These are phyloP conservation scores for Cirrhinus mrigala DNA, from an alignment of 2,797 vertebrate genomes.

Conservation along the genomic window DNA sequence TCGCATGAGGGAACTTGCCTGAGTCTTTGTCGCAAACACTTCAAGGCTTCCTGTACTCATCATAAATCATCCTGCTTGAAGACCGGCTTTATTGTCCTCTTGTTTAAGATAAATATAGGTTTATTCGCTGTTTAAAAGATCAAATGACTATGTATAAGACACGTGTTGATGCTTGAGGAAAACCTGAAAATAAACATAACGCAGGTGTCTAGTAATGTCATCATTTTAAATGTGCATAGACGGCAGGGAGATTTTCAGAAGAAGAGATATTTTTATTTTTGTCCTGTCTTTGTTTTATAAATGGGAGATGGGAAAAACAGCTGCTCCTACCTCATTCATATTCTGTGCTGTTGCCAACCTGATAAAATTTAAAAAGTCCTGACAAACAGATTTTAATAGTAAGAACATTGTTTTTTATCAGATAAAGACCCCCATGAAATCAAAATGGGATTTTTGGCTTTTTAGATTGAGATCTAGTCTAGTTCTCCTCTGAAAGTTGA, in stretches of 20 bases:
- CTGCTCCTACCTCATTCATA: background rate
- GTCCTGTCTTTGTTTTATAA: conserved; percentile 28
- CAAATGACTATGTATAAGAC: conserved; percentile 20
- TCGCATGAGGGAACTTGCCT: conserved; percentile 55
- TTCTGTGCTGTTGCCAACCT: background rate
- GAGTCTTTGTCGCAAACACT: conserved; percentile 51
- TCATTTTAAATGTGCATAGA: conserved; percentile 5
- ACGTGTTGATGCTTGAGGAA: conserved; percentile 23
- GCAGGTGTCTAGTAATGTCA: conserved; percentile 9
- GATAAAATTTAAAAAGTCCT: background rate
- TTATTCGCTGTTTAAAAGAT: conserved; percentile 38
- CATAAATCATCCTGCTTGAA: conserved; percentile 38
- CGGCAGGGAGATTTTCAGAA: conserved; percentile 2
- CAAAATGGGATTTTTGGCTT: background rate
- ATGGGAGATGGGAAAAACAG: background rate
- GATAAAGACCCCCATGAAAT: background rate
- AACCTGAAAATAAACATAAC: background rate
- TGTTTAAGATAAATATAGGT: conserved; percentile 50
- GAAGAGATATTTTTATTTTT: background rate
- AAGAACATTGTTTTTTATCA: background rate
- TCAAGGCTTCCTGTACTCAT: conserved; percentile 47
- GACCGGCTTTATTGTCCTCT: conserved; percentile 22
- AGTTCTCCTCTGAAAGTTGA: background rate
- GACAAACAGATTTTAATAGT: conserved; percentile 15
- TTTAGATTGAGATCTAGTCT: background rate